Evolutionary conservation across 2,888 invertebrate species (phyloP), one percentile per base, ranked within the genome.

Genomic region (Cataglyphis rosenhaueri): DNA sequence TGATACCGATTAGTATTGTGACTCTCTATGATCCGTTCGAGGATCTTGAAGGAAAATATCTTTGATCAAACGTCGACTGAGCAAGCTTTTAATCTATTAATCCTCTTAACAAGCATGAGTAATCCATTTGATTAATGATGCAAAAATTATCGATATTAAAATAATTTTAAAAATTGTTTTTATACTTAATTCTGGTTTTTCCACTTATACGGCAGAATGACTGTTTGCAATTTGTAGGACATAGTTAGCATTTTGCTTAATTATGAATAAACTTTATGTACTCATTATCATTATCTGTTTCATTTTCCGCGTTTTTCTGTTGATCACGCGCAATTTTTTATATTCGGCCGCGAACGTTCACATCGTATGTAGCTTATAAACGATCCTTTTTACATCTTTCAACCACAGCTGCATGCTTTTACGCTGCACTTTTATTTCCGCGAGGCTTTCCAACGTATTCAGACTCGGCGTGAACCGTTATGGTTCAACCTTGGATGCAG

Each of bases 401-500:
- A 68, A 76, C 8, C 35, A 5, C 12, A 65, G 12, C 29, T 65
- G 12, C 29, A 12, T 52, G 9, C 55, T 18, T 66, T 55, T n/a
- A 52, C 64, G 44, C n/a, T n/a, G n/a, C n/a, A n/a, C n/a, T n/a
- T n/a, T n/a, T 52, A 65, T 38, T 75, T 75, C 25, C 65, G 38
- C 15, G n/a, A 41, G n/a, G 62, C 83, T 83, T 84, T 71, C 70
- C 41, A 65, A 74, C 32, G n/a, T 44, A 15, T 32, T 35, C 32
- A 52, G 52, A 71, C 65, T 25, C 29, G 66, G 21, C 70, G 41
- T 76, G 44, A 83, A 83, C 89, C 87, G 87, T 88, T 88, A 89
- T 73, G 35, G 65, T 32, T 70, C 55, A 65, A 55, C 78, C 79
- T 87, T 79, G 81, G 84, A 84, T 74, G 74, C 74, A 32, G 57